Conservation (phyloP, 1,140 invertebrate genomes). For the Hycleus cichorii region DNA sequence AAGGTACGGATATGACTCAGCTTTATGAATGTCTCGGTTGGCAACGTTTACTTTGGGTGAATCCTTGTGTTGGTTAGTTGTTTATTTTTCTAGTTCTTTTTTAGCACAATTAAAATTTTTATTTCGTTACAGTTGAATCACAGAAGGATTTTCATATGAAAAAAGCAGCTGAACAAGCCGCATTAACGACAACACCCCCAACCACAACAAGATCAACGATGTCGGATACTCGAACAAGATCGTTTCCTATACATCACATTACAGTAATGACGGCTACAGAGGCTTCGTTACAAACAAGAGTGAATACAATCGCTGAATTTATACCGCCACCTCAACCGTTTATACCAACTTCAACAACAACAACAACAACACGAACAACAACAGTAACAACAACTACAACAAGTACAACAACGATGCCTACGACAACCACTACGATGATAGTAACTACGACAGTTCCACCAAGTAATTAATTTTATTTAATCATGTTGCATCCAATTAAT, state of each 20-base stretch:
- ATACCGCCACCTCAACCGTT: constrained; percentile 33
- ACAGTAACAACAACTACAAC: constrained; percentile 48
- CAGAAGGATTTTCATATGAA: constrained; percentile 81
- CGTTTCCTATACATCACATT: constrained; percentile 22
- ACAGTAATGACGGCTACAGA: constrained; percentile 32
- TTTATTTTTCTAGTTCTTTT: background rate
- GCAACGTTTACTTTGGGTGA: constrained; percentile 85
- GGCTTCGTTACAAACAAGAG: constrained; percentile 27
- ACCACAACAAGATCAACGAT: constrained; percentile 40
- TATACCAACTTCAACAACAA: constrained; percentile 35
- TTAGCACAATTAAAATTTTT: background rate
- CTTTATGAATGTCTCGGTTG: constrained; percentile 81
- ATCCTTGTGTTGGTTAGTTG: constrained; percentile 81
- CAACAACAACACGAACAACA: constrained; percentile 43
- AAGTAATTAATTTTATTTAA: constrained; percentile 46
- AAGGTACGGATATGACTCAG: constrained; percentile 71
- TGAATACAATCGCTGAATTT: constrained; percentile 32
- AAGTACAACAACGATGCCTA: constrained; percentile 46
- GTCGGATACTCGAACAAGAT: constrained; percentile 19
- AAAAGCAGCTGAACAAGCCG: constrained; percentile 45
- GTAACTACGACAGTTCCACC: constrained; percentile 60
- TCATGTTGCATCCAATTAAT: constrained; percentile 15
- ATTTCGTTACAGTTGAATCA: constrained; percentile 65
- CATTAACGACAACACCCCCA: constrained; percentile 37
- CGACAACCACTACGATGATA: constrained; percentile 56